phyloP scores from a whole-genome alignment of 2,888 invertebrate genomes.

The Dasypolia templi region DNA sequence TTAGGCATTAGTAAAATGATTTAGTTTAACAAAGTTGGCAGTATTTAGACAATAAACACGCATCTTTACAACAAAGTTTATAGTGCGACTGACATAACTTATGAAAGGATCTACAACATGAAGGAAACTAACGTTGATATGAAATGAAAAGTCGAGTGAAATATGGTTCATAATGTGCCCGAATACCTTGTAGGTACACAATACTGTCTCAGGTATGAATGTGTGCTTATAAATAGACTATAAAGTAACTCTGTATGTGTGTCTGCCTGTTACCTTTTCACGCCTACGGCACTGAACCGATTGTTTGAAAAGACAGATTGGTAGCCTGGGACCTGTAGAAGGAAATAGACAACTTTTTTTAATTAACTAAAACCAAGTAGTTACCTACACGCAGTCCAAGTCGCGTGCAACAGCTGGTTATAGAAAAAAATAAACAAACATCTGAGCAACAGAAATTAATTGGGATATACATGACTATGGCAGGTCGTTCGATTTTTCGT shows the following conservation, averaged over 20 bases:
- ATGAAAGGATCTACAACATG: constrained; percentile 11
- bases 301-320: background rate
- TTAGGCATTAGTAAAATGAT: constrained; percentile 18
- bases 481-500: background rate
- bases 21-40: background rate
- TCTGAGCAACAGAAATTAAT: background rate
- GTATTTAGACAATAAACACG: constrained; percentile 21
- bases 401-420: background rate
- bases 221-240: background rate
- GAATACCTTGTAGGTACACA: background rate
- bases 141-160: constrained; percentile 30
- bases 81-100: constrained; percentile 33
- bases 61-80: constrained; percentile 25
- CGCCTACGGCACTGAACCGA: background rate
- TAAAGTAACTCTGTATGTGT: background rate
- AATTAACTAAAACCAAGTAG: background rate
- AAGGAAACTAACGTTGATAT: constrained; percentile 11
- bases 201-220: background rate
- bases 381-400: background rate
- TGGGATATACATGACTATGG: background rate
- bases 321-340: background rate
- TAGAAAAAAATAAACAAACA: background rate
- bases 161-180: constrained; percentile 12
- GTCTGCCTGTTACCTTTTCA: background rate
- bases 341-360: background rate